Conservation (phyloP, 2,888 invertebrate species). For the Rhodophaea formosa region DNA sequence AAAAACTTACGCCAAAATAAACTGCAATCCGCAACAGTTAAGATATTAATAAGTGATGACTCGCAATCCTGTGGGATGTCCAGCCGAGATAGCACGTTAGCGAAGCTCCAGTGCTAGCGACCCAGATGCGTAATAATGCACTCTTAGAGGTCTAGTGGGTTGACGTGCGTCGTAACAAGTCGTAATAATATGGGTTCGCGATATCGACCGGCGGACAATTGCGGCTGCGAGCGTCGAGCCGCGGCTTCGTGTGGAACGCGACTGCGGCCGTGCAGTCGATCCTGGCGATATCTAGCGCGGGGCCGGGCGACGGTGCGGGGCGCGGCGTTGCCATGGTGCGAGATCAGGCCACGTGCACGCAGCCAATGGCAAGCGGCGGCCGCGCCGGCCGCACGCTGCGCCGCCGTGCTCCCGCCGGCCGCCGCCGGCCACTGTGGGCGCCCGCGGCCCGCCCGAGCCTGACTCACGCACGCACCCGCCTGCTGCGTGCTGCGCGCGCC, state of each 20-base stretch:
- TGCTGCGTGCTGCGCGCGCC: slow-evolving; percentile 52
- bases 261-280: slow-evolving; percentile 29
- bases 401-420: slow-evolving; percentile 1
- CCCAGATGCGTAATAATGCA: slow-evolving; percentile 8
- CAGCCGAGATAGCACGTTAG: slow-evolving; percentile 1
- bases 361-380: slow-evolving; percentile 80
- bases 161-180: slow-evolving; percentile 26
- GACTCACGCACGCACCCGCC: too few species aligned
- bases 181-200: slow-evolving; percentile 36
- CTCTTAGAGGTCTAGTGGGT: not conserved
- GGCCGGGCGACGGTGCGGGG: slow-evolving; percentile 40
- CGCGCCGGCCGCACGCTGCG: slow-evolving; percentile 36
- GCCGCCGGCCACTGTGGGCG: slow-evolving; percentile 12
- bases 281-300: slow-evolving; percentile 43
- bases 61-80: not conserved
- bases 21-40: not conserved
- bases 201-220: slow-evolving; percentile 53
- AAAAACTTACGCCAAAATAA: slow-evolving; percentile 8
- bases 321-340: slow-evolving; percentile 84
- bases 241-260: slow-evolving; percentile 33
- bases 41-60: too few species aligned
- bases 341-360: slow-evolving; percentile 88
- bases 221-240: slow-evolving; percentile 25
- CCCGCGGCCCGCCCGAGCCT: slow-evolving; percentile 69
- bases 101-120: not conserved